phyloP scores from a whole-genome alignment of 2,888 invertebrate species.

The Cheilosia grossa region DNA sequence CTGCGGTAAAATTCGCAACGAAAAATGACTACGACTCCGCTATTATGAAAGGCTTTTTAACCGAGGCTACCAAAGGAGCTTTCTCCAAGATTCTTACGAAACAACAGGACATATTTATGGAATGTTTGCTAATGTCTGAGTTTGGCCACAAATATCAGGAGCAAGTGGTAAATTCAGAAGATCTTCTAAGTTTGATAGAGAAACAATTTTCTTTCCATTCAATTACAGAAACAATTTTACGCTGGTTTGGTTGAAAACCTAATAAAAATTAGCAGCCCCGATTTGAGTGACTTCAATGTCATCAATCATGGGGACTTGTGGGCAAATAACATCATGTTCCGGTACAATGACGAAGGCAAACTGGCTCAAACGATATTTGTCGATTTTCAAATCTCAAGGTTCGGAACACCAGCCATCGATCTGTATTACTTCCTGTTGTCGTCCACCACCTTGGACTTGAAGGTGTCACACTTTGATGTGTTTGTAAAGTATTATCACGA shows the following conservation, averaged over 20 bases:
- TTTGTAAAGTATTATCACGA: slow-evolving; percentile 80
- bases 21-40: slow-evolving; percentile 74
- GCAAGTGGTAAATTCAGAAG: too few species aligned
- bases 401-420: slow-evolving; percentile 79
- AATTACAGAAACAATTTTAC: slow-evolving; percentile 68
- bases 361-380: slow-evolving; percentile 78
- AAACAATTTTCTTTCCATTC: too few species aligned
- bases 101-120: slow-evolving; percentile 37
- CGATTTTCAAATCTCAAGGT: slow-evolving; percentile 79
- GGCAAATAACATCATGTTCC: slow-evolving; percentile 80
- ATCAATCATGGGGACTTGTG: slow-evolving; percentile 80
- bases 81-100: slow-evolving; percentile 55
- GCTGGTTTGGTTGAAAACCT: slow-evolving; percentile 22
- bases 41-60: slow-evolving; percentile 71
- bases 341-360: slow-evolving; percentile 76
- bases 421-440: slow-evolving; percentile 79
- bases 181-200: too few species aligned
- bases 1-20: slow-evolving; percentile 77
- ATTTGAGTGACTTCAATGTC: slow-evolving; percentile 77
- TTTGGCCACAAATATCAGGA: slow-evolving; percentile 32
- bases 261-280: slow-evolving; percentile 13
- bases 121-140: slow-evolving; percentile 56
- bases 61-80: slow-evolving; percentile 51
- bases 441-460: slow-evolving; percentile 79
- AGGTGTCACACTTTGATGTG: slow-evolving; percentile 79